These are phyloP conservation scores for Theodoxus fluviatilis DNA, from an alignment of 2,888 invertebrate species.

Conservation along the genomic window DNA sequence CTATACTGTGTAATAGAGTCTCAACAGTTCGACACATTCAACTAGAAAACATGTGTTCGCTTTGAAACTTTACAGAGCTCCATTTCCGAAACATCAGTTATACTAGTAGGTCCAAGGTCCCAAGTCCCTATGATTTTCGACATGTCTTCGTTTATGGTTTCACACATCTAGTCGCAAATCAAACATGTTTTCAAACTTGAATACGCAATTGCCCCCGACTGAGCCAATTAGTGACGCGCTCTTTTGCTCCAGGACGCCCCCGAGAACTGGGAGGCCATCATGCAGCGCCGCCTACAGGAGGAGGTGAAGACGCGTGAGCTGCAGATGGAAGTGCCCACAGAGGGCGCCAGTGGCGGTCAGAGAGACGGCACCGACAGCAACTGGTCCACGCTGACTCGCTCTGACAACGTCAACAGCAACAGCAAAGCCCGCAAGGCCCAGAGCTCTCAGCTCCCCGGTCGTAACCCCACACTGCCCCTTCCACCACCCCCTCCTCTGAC, in stretches of 20 bases:
- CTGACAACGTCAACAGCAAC: neutral
- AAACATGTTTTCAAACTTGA: no score
- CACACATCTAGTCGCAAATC: no score
- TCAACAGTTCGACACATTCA: no score
- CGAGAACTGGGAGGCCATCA: conserved; percentile 50
- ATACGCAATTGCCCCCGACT: no score
- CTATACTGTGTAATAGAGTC: no score
- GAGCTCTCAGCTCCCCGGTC: neutral
- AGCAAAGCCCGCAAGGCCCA: neutral
- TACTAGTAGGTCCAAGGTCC: no score
- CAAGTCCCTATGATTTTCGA: no score
- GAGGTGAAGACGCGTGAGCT: conserved; percentile 59
- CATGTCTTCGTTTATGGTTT: no score
- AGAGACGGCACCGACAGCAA: conserved; percentile 37
- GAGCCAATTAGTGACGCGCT: no score
- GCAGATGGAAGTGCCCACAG: conserved; percentile 40
- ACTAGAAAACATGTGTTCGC: no score
- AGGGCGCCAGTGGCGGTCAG: conserved; percentile 33
- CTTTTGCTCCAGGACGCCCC: conserved; percentile 32
- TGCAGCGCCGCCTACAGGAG: conserved; percentile 53
- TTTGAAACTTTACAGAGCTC: no score
- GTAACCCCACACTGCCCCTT: neutral
- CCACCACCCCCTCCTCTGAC: neutral
- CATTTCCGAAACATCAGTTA: no score
- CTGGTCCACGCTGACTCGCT: conserved; percentile 40